Evolutionary conservation across 2,888 invertebrate species (phyloP), one percentile per base, ranked within the genome.

Genomic region (Ephialtes manifestator): DNA sequence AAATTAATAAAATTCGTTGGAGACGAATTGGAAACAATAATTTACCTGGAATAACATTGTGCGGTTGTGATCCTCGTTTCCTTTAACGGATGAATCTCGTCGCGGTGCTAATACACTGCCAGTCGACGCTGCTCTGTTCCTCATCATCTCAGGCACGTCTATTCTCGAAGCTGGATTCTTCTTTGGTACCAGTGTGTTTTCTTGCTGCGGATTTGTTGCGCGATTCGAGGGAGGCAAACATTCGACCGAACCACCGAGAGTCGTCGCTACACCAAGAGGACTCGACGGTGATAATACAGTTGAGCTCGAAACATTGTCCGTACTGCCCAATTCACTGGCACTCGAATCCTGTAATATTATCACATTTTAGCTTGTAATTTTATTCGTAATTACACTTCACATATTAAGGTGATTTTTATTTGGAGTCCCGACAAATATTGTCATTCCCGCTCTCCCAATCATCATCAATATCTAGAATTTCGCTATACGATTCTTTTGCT

Each of bases 1-100:
- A 35, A 28, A 68, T 53, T 39, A 31, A 20, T 24, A 13, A 10
- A 20, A 18, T 58, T 13, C 58, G 24, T 58, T n/a, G 13, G 7
- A 31, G 4, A 60, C 28, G 8, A 35, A 1, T 20, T 24, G 43
- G 31, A 53, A 35, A 31, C 7, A 31, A 60, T 70, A 92, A 71
- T 95, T 95, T 90, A 97, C 97, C 94, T 97, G 97, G 92, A 99
- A 97, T 53, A 99, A 96, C 99, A 99, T 99, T 0, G 98, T 99
- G 65, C 98, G 96, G 94, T 98, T 98, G 90, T 97, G 97, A 87
- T 98, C 97, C 0, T 94, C 93, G 74, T 86, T 88, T 43, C 89
- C 90, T 83, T 89, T 93, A 3, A 72, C 60, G 24, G 89, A 63
- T 4, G 94, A 94, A 84, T 93, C 93, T 43, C 94, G 90, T 39